These are phyloP conservation scores for Lordiphosa stackelbergi DNA, from an alignment of 1,140 invertebrate species.

Conservation along the genomic window DNA sequence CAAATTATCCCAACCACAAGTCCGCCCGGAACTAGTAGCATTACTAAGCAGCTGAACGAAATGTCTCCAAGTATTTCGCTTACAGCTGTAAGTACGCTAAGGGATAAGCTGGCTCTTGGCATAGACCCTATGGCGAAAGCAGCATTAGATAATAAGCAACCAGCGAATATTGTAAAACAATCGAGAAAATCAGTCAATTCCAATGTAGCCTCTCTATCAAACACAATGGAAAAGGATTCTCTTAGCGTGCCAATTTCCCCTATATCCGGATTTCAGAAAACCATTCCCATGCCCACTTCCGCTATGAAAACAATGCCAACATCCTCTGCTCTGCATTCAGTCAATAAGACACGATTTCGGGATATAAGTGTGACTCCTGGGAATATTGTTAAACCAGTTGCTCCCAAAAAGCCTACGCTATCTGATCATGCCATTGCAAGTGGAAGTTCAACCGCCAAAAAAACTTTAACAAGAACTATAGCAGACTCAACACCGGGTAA, in stretches of 20 bases:
- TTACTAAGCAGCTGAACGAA: constrained; percentile 53
- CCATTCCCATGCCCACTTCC: too few species aligned
- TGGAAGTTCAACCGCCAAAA: background rate
- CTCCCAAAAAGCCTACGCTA: background rate
- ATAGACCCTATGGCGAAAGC: background rate
- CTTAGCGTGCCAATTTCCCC: too few species aligned
- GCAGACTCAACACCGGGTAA: background rate
- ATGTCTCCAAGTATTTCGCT: constrained; percentile 57
- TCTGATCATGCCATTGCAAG: too few species aligned
- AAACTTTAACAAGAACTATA: background rate
- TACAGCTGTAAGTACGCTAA: constrained; percentile 35
- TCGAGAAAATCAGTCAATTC: constrained; percentile 5
- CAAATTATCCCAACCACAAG: constrained; percentile 60
- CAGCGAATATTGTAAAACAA: background rate
- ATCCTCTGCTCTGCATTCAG: too few species aligned
- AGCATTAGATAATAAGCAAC: background rate
- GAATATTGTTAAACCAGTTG: background rate
- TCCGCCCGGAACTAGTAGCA: constrained; percentile 48
- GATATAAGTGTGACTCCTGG: too few species aligned
- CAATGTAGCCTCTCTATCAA: constrained; percentile 12
- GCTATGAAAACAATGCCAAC: too few species aligned
- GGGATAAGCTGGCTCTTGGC: constrained; percentile 4
- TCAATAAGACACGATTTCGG: too few species aligned
- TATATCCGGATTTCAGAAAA: too few species aligned
- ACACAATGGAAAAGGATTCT: background rate